Evolutionary conservation across 2,113 vertebrate genomes (phyloP).

Genomic region (Nycticebus coucang): DNA sequence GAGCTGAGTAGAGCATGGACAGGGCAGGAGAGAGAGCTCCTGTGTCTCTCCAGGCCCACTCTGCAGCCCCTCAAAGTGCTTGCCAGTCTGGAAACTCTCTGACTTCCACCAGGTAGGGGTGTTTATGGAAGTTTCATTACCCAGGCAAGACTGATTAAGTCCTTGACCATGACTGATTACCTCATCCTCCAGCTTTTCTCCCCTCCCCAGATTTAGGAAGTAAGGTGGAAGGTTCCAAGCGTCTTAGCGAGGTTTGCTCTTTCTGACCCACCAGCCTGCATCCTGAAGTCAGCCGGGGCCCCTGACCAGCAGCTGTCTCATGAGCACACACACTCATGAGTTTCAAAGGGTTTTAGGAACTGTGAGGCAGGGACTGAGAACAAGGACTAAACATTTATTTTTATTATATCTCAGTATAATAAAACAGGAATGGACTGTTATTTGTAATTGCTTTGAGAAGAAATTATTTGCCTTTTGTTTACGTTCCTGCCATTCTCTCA

Average conservation of each 20-base stretch:
- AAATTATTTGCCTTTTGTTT: neutral
- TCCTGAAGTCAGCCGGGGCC: neutral
- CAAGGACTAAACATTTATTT: neutral
- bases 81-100: neutral
- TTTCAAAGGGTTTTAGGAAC: neutral
- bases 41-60: neutral
- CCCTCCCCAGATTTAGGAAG: neutral
- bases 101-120: neutral
- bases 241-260: neutral
- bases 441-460: neutral
- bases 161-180: too few relatives aligned
- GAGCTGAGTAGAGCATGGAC: neutral
- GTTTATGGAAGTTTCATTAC: too few relatives aligned
- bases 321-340: neutral
- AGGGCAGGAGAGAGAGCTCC: rapidly evolving
- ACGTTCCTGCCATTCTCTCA: neutral
- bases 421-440: neutral
- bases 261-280: neutral
- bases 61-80: neutral
- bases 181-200: too few relatives aligned
- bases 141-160: too few relatives aligned
- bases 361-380: neutral
- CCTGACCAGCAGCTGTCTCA: neutral
- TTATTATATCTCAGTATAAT: neutral
- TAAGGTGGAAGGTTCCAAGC: neutral